phyloP scores from a whole-genome alignment of 2,888 invertebrate species.

The Megastigmus dorsalis region DNA sequence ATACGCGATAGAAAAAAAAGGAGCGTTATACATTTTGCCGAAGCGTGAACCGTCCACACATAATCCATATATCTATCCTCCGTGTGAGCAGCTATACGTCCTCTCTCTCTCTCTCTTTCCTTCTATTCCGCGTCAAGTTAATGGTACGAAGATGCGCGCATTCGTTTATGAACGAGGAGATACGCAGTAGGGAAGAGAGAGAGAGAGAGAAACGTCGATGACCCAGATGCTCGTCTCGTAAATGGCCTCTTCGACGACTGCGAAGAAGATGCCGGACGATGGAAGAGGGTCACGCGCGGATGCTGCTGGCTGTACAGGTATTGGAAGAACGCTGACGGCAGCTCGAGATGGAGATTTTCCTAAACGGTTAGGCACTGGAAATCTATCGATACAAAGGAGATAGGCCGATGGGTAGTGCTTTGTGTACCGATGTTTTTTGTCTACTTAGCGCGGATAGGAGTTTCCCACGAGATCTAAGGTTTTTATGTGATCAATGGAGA shows the following conservation, averaged over 20 bases:
- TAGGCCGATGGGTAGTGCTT: too few relatives aligned
- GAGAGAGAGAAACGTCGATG: slow-evolving; percentile 62
- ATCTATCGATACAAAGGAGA: neutral
- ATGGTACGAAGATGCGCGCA: slow-evolving; percentile 31
- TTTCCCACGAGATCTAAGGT: too few relatives aligned
- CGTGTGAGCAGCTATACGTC: slow-evolving; percentile 9
- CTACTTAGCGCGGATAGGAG: too few relatives aligned
- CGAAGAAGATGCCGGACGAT: slow-evolving; percentile 48
- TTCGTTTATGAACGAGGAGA: neutral
- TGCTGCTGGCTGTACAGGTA: neutral
- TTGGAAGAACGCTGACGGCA: neutral
- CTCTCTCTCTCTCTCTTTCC: neutral
- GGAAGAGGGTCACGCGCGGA: slow-evolving; percentile 58
- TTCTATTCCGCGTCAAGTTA: slow-evolving; percentile 9
- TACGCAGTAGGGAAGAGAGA: neutral
- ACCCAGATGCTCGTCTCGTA: slow-evolving; percentile 64
- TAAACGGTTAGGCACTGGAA: neutral
- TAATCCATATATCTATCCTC: slow-evolving; percentile 35
- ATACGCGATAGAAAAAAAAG: neutral
- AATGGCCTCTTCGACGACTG: slow-evolving; percentile 56
- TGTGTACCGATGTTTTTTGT: too few relatives aligned
- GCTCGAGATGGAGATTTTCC: neutral
- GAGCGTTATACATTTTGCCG: slow-evolving; percentile 24
- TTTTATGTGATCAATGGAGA: too few relatives aligned
- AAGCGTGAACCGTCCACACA: slow-evolving; percentile 7